Evolutionary conservation across 2,113 vertebrate genomes (phyloP).

Genomic region (Dryoscopus gambensis): DNA sequence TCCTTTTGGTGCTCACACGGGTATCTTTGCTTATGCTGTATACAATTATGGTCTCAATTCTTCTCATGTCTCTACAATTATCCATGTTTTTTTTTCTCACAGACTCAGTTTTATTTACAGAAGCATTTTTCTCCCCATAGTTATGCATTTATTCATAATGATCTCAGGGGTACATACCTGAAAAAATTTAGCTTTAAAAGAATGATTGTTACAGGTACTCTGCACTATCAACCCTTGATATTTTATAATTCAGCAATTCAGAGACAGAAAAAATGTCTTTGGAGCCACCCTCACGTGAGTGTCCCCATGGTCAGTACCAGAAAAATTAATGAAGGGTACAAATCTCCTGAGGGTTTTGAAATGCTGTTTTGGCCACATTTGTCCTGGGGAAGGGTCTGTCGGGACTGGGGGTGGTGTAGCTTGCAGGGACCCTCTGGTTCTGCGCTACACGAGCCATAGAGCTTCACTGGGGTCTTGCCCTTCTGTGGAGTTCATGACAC

Average conservation of each 20-base stretch:
- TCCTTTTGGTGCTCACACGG: not conserved
- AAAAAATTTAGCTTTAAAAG: not conserved
- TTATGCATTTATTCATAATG: not conserved
- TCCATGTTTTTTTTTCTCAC: not conserved
- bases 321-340: not conserved
- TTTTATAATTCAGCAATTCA: not conserved
- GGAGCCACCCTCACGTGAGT: fast-evolving
- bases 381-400: fast-evolving
- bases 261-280: not conserved
- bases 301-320: fast-evolving
- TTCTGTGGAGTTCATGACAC: not conserved
- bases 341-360: not conserved
- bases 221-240: not conserved
- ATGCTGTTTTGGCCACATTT: not conserved
- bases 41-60: constrained; percentile 38
- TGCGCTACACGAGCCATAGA: not conserved
- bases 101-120: not conserved
- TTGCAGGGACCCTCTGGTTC: not conserved
- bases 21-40: constrained; percentile 23
- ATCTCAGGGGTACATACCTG: not conserved
- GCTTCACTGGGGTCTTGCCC: fast-evolving
- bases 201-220: not conserved
- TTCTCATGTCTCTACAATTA: not conserved
- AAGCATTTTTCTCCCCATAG: not conserved
- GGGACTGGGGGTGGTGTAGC: fast-evolving